Base-by-base conservation (phyloP, 1,140 invertebrate genomes). In the Teleopsis dalmanni region DNA sequence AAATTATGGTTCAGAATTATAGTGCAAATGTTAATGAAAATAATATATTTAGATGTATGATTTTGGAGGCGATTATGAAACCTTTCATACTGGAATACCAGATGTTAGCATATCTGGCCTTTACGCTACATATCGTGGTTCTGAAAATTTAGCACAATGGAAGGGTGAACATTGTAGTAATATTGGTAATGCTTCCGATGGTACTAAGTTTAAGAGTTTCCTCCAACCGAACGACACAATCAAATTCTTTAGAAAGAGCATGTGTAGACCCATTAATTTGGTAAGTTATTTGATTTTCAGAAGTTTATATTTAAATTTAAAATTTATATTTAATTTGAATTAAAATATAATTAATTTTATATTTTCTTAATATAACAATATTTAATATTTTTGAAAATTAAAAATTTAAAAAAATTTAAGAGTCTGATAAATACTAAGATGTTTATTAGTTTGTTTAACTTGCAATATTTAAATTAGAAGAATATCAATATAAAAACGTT, bases 131-230 rank as follows among this genome's bases (percentile, higher is more conserved):
- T 91, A 87, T 66, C 78, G 84, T 40, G 83, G 86, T 1, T 72
- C 78, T 9, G 76, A 77, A 3, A 76, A 80, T 48, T 70, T 91
- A 11, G 81, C 85, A 0, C 87, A 89, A 55, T 92, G 88, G 88
- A 62, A 79, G 0, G 81, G 78, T 29, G 56, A 69, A 35, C 78
- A 80, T 33, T 92, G 89, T 61, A 86, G 82, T 25, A 82, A 84
- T 52, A 80, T 93, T 13, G 76, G 81, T 42, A 78, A 80, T n/a
- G 78, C 86, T 1, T 90, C 86, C 4, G 90, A 93, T 65, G 88
- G 87, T n/a, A 81, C 83, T 6, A 90, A 90, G 64, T 91, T 90
- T 61, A 79, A 76, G 13, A 81, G 85, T 47, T 78, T 79, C 18
- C 76, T 91, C 2, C 52, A 76, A 22, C 76, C 74, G 11, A 81